These are phyloP conservation scores for Cataglyphis altisquamis DNA, from an alignment of 2,888 invertebrate species.

Conservation along the genomic window DNA sequence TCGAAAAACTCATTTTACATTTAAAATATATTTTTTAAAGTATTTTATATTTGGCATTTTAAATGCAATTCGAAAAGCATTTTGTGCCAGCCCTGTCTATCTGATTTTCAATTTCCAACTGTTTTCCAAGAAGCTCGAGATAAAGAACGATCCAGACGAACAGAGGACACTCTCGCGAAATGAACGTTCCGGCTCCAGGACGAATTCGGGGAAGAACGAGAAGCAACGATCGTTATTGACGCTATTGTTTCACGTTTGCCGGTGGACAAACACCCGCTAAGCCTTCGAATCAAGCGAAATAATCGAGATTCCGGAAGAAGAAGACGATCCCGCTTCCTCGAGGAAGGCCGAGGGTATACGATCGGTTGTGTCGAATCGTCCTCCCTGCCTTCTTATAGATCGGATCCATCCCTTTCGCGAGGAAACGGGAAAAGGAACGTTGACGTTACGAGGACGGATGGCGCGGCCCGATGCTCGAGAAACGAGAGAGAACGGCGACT, in stretches of 20 bases:
- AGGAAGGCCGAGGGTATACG: constrained; percentile 45
- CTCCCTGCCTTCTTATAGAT: constrained; percentile 32
- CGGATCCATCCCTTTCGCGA: neutral
- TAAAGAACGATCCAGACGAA: neutral
- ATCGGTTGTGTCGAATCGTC: constrained; percentile 52
- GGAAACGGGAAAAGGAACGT: constrained; percentile 55
- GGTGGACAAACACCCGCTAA: constrained; percentile 47
- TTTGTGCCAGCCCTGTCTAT: no score
- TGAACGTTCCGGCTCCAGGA: neutral
- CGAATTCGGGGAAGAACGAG: constrained; percentile 3
- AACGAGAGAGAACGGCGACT: constrained; percentile 53
- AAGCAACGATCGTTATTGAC: constrained; percentile 8
- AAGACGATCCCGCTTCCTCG: constrained; percentile 53
- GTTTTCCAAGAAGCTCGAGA: neutral
- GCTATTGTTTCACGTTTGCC: constrained; percentile 35
- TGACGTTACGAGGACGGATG: constrained; percentile 67
- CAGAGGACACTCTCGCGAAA: neutral
- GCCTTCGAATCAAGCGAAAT: constrained; percentile 48
- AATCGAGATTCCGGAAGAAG: constrained; percentile 60
- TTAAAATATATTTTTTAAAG: no score
- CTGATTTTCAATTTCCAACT: neutral
- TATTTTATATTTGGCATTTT: no score
- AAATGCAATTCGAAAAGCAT: no score
- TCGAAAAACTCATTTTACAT: no score
- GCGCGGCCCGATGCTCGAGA: constrained; percentile 45